Conservation (phyloP, 2,113 vertebrate genomes). For the Chaetura pelagica region DNA sequence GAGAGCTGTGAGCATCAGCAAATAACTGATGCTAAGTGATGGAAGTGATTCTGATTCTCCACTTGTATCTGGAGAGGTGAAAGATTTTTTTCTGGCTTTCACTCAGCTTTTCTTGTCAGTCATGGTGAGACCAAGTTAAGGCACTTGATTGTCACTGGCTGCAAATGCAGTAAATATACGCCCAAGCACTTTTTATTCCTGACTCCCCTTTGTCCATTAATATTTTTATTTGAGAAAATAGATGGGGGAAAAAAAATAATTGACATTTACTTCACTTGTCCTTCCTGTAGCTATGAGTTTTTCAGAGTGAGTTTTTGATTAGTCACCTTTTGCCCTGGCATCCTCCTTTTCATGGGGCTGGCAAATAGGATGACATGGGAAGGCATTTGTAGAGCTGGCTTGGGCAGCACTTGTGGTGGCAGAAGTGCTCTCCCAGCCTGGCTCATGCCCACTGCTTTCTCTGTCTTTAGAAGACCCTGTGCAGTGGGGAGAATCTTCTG, state of each 20-base stretch:
- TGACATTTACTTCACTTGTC: accelerated
- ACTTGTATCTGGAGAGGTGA: neutral
- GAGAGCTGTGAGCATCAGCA: neutral
- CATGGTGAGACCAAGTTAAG: neutral
- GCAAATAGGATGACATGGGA: neutral
- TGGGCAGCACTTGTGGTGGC: neutral
- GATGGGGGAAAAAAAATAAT: neutral
- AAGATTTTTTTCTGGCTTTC: neutral
- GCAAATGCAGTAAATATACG: neutral
- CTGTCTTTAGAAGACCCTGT: neutral
- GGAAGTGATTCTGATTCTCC: neutral
- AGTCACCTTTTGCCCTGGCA: neutral
- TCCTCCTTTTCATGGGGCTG: neutral
- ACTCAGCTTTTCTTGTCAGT: neutral
- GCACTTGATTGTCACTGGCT: neutral
- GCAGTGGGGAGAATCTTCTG: neutral
- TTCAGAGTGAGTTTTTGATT: neutral
- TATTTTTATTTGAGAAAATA: neutral
- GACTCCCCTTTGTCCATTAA: neutral
- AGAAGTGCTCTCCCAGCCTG: neutral
- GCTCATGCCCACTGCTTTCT: neutral
- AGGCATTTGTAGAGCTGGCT: neutral
- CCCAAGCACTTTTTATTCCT: neutral
- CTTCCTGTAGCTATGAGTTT: neutral
- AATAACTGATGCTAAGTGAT: neutral